Evolutionary conservation across 2,888 invertebrate species (phyloP).

Genomic region (Pristionchus maxplancki): DNA sequence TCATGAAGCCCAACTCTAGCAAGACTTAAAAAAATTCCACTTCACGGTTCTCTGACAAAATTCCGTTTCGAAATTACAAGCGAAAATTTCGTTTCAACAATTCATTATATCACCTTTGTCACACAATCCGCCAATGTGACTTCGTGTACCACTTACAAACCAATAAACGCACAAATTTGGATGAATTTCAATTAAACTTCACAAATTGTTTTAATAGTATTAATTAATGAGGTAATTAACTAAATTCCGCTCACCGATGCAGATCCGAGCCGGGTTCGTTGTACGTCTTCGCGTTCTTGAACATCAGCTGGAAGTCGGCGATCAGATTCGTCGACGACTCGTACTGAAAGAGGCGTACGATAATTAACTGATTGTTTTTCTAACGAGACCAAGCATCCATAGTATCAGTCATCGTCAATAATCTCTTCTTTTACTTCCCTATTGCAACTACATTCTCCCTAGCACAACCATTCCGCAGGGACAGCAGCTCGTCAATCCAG

Average conservation of each 20-base stretch:
- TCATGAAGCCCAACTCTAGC: not conserved
- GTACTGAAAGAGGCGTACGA: conserved; percentile 74
- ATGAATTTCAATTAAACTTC: no score
- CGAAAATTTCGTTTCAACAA: not conserved
- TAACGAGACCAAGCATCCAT: no score
- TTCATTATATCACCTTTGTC: no score
- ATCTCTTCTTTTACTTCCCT: no score
- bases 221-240: not conserved
- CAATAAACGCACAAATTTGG: no score
- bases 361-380: no score
- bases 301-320: conserved; percentile 85
- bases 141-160: no score
- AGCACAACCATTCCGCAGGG: no score
- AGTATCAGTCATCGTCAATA: not conserved
- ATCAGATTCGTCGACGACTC: conserved; percentile 65
- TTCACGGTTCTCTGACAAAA: not conserved
- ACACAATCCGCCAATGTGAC: no score
- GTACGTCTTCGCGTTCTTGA: conserved; percentile 95
- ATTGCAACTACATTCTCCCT: not conserved
- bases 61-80: not conserved
- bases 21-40: not conserved
- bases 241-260: conserved; percentile 83
- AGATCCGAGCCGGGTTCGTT: conserved; percentile 95
- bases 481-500: no score
- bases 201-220: no score